These are phyloP conservation scores for Xanthorhoe designata DNA, from an alignment of 2,888 invertebrate genomes.

Conservation along the genomic window DNA sequence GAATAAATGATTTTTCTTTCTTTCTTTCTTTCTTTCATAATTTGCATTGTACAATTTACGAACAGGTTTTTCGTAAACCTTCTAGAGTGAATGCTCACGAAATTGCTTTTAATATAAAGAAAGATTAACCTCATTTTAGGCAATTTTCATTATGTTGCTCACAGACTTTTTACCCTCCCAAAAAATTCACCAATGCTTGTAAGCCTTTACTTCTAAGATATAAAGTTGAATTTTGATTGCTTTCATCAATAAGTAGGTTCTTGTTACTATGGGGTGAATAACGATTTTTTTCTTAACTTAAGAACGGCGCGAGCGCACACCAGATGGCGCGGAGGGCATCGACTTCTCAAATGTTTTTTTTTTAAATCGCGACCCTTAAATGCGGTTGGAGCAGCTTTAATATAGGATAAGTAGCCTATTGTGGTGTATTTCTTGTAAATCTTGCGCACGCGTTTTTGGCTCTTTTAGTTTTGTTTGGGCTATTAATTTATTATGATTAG, in stretches of 20 bases:
- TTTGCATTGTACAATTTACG: not conserved
- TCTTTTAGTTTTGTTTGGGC: slow-evolving; percentile 30
- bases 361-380: slow-evolving; percentile 77
- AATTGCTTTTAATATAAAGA: not conserved
- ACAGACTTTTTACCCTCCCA: not conserved
- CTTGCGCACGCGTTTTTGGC: slow-evolving; percentile 34
- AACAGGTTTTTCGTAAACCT: not conserved
- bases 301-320: slow-evolving; percentile 63
- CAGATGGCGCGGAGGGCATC: slow-evolving; percentile 79
- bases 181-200: not conserved
- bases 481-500: slow-evolving; percentile 31
- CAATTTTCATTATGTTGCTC: not conserved
- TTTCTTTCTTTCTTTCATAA: no score
- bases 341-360: slow-evolving; percentile 74
- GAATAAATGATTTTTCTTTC: no score
- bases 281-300: slow-evolving; percentile 44
- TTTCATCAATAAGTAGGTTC: slow-evolving; percentile 17
- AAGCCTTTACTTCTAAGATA: not conserved
- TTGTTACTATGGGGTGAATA: slow-evolving; percentile 64
- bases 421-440: slow-evolving; percentile 55
- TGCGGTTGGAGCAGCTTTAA: slow-evolving; percentile 72
- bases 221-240: slow-evolving; percentile 19
- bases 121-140: not conserved
- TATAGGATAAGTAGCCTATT: slow-evolving; percentile 65
- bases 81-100: not conserved